phyloP scores from a whole-genome alignment of 2,797 vertebrate species.

The Bovichtus diacanthus region DNA sequence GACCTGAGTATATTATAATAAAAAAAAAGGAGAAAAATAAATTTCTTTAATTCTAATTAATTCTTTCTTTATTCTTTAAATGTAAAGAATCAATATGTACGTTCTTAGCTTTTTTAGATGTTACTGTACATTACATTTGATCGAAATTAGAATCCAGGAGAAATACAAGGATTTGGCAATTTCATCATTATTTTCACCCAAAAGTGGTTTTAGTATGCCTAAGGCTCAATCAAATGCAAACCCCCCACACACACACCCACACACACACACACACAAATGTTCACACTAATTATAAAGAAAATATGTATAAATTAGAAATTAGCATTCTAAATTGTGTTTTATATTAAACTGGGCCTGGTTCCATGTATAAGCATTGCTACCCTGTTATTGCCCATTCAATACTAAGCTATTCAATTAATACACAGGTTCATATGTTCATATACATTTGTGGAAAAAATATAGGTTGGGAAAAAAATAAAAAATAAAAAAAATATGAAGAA shows the following conservation, averaged over 20 bases:
- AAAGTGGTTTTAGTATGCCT: conserved; percentile 4
- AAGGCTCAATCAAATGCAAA: conserved; percentile 18
- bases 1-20: not conserved
- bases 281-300: conserved; percentile 39
- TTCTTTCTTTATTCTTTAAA: not conserved
- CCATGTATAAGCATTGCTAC: no score
- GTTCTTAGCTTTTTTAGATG: not conserved
- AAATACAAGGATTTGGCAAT: not conserved
- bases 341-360: no score
- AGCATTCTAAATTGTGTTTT: conserved; percentile 39
- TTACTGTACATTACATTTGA: not conserved
- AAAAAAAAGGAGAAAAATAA: not conserved
- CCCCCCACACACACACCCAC: not conserved
- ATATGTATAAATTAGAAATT: conserved; percentile 42
- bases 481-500: no score
- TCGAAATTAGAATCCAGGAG: conserved; percentile 1
- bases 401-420: no score
- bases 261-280: not conserved
- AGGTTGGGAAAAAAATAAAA: no score
- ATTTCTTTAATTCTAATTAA: no score
- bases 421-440: no score
- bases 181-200: conserved; percentile 13
- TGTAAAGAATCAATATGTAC: not conserved
- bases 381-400: no score
- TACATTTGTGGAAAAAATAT: no score